Evolutionary conservation across 2,888 invertebrate species (phyloP).

Genomic region (Acronicta aceris): DNA sequence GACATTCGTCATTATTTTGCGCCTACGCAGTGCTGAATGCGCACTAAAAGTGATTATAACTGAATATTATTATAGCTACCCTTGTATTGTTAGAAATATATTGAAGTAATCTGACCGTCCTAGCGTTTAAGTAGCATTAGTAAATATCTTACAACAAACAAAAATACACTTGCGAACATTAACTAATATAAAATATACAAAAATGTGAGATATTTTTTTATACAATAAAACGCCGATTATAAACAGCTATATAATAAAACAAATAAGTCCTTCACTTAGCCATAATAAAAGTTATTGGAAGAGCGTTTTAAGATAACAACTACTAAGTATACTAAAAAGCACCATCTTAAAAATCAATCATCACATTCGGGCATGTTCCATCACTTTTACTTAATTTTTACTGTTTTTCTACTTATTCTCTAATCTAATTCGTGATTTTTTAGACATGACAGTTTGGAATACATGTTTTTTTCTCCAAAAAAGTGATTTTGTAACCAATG

Average conservation of each 20-base stretch:
- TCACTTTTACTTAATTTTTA: conserved; percentile 29
- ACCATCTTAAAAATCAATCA: conserved; percentile 54
- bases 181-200: conserved; percentile 52
- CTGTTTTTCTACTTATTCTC: background rate
- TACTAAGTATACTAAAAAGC: conserved; percentile 49
- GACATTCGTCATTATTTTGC: background rate
- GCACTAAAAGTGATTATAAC: background rate
- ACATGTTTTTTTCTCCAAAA: background rate
- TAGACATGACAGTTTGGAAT: background rate
- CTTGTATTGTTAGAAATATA: conserved; percentile 22
- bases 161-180: conserved; percentile 19
- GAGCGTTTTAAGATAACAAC: conserved; percentile 30
- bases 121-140: conserved; percentile 33
- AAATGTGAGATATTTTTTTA: conserved; percentile 11
- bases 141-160: conserved; percentile 21
- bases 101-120: conserved; percentile 35
- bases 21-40: background rate
- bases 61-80: conserved; percentile 47
- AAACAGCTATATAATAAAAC: conserved; percentile 36
- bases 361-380: conserved; percentile 41
- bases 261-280: conserved; percentile 50
- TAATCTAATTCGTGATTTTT: too few species aligned
- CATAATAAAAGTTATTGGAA: conserved; percentile 42
- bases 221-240: conserved; percentile 19
- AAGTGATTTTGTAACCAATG: background rate